phyloP scores from a whole-genome alignment of 1,140 invertebrate genomes.

The Drosophila biarmipes region DNA sequence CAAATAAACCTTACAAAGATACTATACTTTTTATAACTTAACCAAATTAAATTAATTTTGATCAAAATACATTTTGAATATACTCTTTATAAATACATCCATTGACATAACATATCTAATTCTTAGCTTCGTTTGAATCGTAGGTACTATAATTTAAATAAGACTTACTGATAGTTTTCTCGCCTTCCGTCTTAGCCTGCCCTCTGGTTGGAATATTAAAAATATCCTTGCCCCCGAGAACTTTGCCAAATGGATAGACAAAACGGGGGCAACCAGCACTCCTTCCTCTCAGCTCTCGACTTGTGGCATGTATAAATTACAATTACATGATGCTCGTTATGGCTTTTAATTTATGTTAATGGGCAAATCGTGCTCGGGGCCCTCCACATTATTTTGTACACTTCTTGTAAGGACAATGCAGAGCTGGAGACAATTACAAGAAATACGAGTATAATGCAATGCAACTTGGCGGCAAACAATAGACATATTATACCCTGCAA shows the following conservation, averaged over 20 bases:
- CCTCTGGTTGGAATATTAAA: not conserved
- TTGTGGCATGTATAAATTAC: slow-evolving; percentile 68
- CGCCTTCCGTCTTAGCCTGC: not conserved
- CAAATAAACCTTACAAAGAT: no score
- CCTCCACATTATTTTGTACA: slow-evolving; percentile 16
- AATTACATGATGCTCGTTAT: slow-evolving; percentile 79
- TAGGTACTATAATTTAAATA: no score
- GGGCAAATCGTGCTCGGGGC: slow-evolving; percentile 67
- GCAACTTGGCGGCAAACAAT: slow-evolving; percentile 47
- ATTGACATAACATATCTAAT: no score
- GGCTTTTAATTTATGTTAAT: slow-evolving; percentile 81
- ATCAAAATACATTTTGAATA: no score
- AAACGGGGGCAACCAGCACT: slow-evolving; percentile 9
- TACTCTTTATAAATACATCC: no score
- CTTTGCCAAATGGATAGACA: slow-evolving; percentile 27
- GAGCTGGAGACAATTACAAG: slow-evolving; percentile 28
- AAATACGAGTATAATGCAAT: slow-evolving; percentile 38
- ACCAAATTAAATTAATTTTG: no score
- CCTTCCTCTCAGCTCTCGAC: slow-evolving; percentile 10
- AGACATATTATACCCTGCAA: slow-evolving; percentile 39
- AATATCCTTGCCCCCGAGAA: not conserved
- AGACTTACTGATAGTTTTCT: not conserved
- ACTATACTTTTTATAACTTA: no score
- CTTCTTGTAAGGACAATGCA: slow-evolving; percentile 26
- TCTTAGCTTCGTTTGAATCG: no score